Evolutionary conservation across 2,888 invertebrate genomes (phyloP).

Genomic region (Vandiemenella viatica): DNA sequence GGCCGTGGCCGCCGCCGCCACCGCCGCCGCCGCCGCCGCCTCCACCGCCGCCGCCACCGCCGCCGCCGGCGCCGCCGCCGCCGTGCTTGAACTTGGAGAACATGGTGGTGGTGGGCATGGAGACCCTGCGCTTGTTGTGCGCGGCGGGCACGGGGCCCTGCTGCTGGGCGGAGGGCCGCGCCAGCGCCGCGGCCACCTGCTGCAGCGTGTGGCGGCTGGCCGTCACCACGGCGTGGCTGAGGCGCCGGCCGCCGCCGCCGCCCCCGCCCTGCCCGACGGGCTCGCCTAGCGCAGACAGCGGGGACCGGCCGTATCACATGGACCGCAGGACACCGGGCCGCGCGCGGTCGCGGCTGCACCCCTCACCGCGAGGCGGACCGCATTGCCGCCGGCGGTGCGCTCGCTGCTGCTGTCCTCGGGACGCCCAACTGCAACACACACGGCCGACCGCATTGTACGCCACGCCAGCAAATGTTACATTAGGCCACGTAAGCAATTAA

Average conservation of each 20-base stretch:
- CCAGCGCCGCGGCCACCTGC: not conserved
- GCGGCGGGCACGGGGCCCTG: not conserved
- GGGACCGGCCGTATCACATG: no score
- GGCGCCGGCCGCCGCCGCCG: not conserved
- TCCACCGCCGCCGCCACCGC: conserved; percentile 28
- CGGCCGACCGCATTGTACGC: no score
- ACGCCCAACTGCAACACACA: no score
- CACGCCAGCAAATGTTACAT: no score
- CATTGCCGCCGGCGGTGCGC: no score
- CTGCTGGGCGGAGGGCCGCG: not conserved
- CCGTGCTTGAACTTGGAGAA: conserved; percentile 54
- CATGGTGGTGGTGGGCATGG: conserved; percentile 40
- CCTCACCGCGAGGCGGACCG: no score
- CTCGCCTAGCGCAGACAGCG: no score
- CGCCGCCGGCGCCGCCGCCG: conserved; percentile 24
- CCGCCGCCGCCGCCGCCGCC: conserved; percentile 20
- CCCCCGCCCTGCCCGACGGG: no score
- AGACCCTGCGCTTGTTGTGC: not conserved
- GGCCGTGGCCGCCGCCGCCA: conserved; percentile 26
- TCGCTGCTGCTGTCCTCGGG: no score
- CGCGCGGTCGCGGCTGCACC: no score
- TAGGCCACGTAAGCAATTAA: no score
- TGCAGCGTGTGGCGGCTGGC: not conserved
- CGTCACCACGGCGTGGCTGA: not conserved
- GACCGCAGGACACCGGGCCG: no score